A percentile compares a stretch with the other conserved stretches of the same genome.
Evolutionary conservation across 2,888 invertebrate genomes (phyloP).

Genomic region (Tachystola acroxantha): DNA sequence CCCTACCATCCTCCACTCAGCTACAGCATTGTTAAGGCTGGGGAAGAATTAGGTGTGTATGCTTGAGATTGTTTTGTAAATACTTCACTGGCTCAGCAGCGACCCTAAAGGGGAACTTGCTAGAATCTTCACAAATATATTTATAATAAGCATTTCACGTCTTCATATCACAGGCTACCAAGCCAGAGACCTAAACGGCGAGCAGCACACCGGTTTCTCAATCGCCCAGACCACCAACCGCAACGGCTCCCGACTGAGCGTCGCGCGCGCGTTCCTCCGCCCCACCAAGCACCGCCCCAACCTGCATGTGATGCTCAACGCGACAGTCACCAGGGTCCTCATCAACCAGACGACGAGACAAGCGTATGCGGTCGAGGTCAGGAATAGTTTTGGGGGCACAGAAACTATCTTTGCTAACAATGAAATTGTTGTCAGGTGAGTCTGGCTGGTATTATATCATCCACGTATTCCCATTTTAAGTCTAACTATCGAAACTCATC

Average conservation of each 20-base stretch:
- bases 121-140: too few species aligned
- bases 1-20: slow-evolving; percentile 92
- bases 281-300: slow-evolving; percentile 87
- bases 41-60: slow-evolving; percentile 83
- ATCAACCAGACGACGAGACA: slow-evolving; percentile 85
- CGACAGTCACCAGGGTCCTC: slow-evolving; percentile 86
- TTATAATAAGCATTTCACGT: too few species aligned
- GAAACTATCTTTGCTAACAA: slow-evolving; percentile 81
- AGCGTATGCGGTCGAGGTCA: slow-evolving; percentile 87
- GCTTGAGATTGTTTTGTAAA: too few species aligned
- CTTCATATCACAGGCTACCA: slow-evolving; percentile 76
- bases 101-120: too few species aligned
- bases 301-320: slow-evolving; percentile 89
- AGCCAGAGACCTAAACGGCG: slow-evolving; percentile 89
- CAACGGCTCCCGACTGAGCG: slow-evolving; percentile 90
- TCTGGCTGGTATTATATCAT: too few species aligned
- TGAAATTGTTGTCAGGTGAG: slow-evolving; percentile 81
- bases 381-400: slow-evolving; percentile 75
- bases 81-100: too few species aligned
- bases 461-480: too few species aligned
- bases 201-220: slow-evolving; percentile 87
- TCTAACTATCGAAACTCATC: too few species aligned
- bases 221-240: slow-evolving; percentile 93
- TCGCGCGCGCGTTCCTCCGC: slow-evolving; percentile 88
- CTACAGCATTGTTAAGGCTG: slow-evolving; percentile 86